phyloP scores from a whole-genome alignment of 1,140 invertebrate genomes.

The Drosophila burlai region DNA sequence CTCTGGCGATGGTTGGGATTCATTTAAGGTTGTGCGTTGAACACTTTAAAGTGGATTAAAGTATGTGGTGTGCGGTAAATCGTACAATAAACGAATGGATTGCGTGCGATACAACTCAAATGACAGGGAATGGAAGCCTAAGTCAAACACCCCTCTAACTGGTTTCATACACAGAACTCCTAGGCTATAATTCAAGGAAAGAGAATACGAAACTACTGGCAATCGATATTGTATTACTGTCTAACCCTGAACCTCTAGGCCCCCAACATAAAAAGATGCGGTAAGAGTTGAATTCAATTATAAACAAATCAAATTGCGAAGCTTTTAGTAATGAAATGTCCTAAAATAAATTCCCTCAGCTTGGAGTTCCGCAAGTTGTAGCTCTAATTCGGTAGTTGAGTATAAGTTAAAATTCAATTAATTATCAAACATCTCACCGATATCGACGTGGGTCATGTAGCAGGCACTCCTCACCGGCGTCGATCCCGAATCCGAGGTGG shows the following conservation, averaged over 20 bases:
- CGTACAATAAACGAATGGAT: slow-evolving; percentile 4
- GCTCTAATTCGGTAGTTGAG: background rate
- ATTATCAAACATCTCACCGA: slow-evolving; percentile 84
- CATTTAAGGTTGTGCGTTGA: background rate
- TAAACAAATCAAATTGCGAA: too few relatives aligned
- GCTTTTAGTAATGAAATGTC: background rate
- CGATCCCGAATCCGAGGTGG: slow-evolving; percentile 94
- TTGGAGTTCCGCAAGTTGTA: background rate
- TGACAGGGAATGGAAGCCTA: background rate
- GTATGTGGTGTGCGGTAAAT: background rate
- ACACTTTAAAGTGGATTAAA: background rate
- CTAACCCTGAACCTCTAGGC: background rate
- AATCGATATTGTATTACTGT: slow-evolving; percentile 10
- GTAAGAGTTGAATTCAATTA: background rate
- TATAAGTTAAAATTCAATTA: background rate
- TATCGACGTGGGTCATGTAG: slow-evolving; percentile 96
- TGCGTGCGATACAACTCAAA: slow-evolving; percentile 4
- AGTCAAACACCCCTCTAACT: background rate
- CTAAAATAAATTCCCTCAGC: background rate
- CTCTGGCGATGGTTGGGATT: background rate
- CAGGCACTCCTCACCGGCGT: slow-evolving; percentile 94
- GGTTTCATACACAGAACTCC: background rate
- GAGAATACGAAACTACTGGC: background rate
- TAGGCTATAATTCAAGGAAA: background rate
- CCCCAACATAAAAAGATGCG: too few relatives aligned